These are phyloP conservation scores for Limnothrissa miodon DNA, from an alignment of 2,113 vertebrate genomes.

Conservation along the genomic window DNA sequence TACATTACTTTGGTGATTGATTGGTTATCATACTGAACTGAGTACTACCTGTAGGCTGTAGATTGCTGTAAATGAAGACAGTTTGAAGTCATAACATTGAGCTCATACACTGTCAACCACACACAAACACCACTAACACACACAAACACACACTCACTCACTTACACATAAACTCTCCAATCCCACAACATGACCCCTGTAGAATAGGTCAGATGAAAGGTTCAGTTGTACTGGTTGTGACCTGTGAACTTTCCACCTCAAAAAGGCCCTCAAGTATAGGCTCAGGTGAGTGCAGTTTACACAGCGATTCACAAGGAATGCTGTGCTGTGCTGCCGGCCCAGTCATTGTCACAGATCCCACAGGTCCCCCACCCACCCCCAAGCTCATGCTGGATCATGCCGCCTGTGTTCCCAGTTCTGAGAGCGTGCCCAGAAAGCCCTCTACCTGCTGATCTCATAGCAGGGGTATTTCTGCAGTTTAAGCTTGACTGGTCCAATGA, in stretches of 20 bases:
- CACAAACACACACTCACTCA: too few species aligned
- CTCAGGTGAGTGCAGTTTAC: neutral
- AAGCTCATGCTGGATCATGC: neutral
- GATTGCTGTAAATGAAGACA: neutral
- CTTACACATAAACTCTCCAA: neutral
- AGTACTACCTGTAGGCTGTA: neutral
- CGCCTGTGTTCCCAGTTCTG: neutral
- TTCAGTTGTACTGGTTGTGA: neutral
- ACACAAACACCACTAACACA: too few species aligned
- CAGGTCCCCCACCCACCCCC: neutral
- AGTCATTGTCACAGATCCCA: neutral
- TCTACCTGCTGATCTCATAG: constrained; percentile 12
- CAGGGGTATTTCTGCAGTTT: constrained; percentile 6
- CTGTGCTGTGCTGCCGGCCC: neutral
- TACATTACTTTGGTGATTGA: neutral
- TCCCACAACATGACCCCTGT: neutral
- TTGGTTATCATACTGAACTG: too few species aligned
- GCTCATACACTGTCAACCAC: neutral
- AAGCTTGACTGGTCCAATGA: constrained; percentile 4
- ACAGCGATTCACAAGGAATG: neutral
- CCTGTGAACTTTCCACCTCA: neutral
- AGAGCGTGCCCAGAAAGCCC: neutral
- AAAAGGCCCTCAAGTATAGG: neutral
- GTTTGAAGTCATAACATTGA: neutral
- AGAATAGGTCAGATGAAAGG: neutral